Conservation (phyloP, 2,888 invertebrate species). For the Cremastinae sp. region DNA sequence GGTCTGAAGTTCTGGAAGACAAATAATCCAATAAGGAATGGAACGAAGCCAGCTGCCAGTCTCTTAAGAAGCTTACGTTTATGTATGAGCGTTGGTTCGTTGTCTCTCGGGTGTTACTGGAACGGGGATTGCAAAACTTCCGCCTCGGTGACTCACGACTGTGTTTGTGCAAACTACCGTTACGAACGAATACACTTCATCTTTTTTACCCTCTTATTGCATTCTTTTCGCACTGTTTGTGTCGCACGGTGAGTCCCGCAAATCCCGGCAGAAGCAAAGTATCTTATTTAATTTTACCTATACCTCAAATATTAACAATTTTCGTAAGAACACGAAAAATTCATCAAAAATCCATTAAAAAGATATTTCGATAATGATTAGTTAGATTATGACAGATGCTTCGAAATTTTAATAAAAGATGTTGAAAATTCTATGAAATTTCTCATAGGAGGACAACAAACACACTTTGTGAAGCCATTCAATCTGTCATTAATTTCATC, state of each 20-base stretch:
- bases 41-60: conserved; percentile 68
- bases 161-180: conserved; percentile 53
- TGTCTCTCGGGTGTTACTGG: conserved; percentile 13
- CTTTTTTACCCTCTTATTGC: conserved; percentile 8
- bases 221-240: neutral
- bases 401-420: too few relatives aligned
- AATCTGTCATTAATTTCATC: too few relatives aligned
- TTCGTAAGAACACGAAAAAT: neutral
- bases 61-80: conserved; percentile 70
- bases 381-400: too few relatives aligned
- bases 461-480: too few relatives aligned
- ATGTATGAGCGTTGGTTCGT: conserved; percentile 62
- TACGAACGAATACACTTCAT: neutral
- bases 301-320: neutral
- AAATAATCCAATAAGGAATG: conserved; percentile 72
- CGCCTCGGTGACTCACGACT: conserved; percentile 59
- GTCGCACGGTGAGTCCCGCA: neutral
- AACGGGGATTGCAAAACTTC: conserved; percentile 59
- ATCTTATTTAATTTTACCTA: neutral
- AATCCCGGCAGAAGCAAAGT: neutral
- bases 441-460: too few relatives aligned
- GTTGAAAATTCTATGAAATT: too few relatives aligned
- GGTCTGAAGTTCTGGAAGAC: conserved; percentile 60
- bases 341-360: too few relatives aligned
- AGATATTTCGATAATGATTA: too few relatives aligned